Base-by-base conservation (phyloP, 2,113 vertebrate species). In the Pagrus major region DNA sequence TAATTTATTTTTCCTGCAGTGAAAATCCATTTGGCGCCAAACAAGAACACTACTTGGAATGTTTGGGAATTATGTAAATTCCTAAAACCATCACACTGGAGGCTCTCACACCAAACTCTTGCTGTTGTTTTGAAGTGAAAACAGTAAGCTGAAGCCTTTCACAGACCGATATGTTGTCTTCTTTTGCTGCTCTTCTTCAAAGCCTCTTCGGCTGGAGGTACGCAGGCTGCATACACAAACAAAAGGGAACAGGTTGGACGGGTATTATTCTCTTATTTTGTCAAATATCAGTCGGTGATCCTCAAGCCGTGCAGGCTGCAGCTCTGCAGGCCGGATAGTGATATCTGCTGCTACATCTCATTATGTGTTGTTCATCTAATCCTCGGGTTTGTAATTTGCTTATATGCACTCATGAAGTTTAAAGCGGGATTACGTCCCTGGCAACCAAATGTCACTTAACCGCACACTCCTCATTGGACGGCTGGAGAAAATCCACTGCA, bases 391-490 rank as follows among this genome's bases (percentile, higher is more conserved):
- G 87, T 89, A 89, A 93, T 92, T 93, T 93, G 84, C 52, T 89
- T 84, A 78, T 88, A 89, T 91, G 90, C 84, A 87, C 80, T 91
- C 81, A 81, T 89, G 81, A 88, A 92, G 80, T 92, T 92, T 93
- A 91, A 88, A 89, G 87, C 79, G 12, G 88, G 91, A 90, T 93
- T 94, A 93, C 21, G 71, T 56, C 80, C 71, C 85, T 85, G 89
- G 89, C 84, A 88, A 93, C 88, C 91, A 92, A 93, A 92, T 92
- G 86, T 94, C 89, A 83, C 77, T 86, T 64, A 59, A 81, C 33
- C 4, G 25, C 79, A 81, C 76, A 82, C 72, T 63, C 59, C 64
- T 83, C 78, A 81, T 74, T 77, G 78, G 78, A 83, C 20, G 8
- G 37, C 70, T 61, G 63, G 44, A 63, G 67, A 66, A 89, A 88